Evolutionary conservation across 2,113 vertebrate species (phyloP).

Genomic region (Meleagris gallopavo): DNA sequence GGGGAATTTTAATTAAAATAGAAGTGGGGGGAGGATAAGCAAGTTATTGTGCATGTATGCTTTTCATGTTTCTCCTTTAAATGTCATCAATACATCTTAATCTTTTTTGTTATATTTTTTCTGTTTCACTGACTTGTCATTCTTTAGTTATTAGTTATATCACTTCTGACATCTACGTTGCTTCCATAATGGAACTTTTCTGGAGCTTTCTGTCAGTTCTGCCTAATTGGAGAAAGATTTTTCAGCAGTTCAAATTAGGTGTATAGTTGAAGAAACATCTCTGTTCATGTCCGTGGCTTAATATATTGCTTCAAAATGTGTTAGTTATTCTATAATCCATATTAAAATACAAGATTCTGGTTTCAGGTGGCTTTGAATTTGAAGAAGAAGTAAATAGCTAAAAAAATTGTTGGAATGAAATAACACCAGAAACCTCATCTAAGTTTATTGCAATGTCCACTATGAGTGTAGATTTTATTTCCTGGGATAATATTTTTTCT

Average conservation of each 20-base stretch:
- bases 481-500: not conserved
- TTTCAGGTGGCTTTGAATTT: not conserved
- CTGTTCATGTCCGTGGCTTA: not conserved
- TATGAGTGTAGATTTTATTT: not conserved
- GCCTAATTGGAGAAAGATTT: not conserved
- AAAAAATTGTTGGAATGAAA: not conserved
- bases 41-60: not conserved
- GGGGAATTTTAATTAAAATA: not conserved
- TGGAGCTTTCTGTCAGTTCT: not conserved
- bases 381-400: not conserved
- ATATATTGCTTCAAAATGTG: not conserved
- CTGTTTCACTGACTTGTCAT: not conserved
- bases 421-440: not conserved
- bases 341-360: not conserved
- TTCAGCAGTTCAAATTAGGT: not conserved
- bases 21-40: not conserved
- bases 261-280: not conserved
- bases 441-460: not conserved
- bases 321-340: not conserved
- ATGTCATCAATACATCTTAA: not conserved
- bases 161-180: not conserved
- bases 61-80: not conserved
- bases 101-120: not conserved
- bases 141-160: not conserved
- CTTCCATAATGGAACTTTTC: not conserved